Evolutionary conservation across 2,888 invertebrate species (phyloP), one percentile per base, ranked within the genome.

Genomic region (Sinhomidia bicolor): DNA sequence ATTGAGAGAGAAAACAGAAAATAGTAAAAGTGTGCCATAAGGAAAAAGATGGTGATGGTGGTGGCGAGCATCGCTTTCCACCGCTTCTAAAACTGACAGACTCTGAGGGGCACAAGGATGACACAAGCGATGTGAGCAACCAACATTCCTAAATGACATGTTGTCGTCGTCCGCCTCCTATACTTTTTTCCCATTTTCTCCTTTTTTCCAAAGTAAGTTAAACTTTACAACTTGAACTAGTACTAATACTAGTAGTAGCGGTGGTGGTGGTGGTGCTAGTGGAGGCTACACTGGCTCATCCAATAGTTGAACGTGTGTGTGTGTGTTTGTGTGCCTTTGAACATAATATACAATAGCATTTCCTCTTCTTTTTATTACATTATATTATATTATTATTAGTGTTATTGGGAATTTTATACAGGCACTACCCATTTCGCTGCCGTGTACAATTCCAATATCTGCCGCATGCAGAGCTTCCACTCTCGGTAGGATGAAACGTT

Each of bases 101-200:
- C 32, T 65, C 36, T 32, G 65, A 17, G 65, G 36, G 17, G 60
- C 60, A 32, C 32, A 36, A 26, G 65, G 65, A 65, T 65, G 65
- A 47, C 68, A 81, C 68, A 32, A 44, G 36, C 54, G 62, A 68
- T 26, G 71, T 26, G 54, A 83, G n/a, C 74, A 26, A 68, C 68
- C 82, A 68, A 84, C 83, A 84, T 84, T 84, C 74, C 83, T 84
- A 84, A 71, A 84, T 74, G 83, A 84, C 83, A 81, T 54, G 71
- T 23, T 84, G 74, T 57, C 74, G 26, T 74, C 74, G n/a, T n/a
- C n/a, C n/a, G n/a, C n/a, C n/a, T n/a, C n/a, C n/a, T n/a, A n/a
- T 60, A 17, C n/a, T 62, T 80, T 80, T 51, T 65, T 23, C 36
- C 26, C 23, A 36, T 57, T 74, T 57, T 60, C 23, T 41, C 9